phyloP scores from a whole-genome alignment of 2,888 invertebrate species.

The Synanthedon andrenaeformis region DNA sequence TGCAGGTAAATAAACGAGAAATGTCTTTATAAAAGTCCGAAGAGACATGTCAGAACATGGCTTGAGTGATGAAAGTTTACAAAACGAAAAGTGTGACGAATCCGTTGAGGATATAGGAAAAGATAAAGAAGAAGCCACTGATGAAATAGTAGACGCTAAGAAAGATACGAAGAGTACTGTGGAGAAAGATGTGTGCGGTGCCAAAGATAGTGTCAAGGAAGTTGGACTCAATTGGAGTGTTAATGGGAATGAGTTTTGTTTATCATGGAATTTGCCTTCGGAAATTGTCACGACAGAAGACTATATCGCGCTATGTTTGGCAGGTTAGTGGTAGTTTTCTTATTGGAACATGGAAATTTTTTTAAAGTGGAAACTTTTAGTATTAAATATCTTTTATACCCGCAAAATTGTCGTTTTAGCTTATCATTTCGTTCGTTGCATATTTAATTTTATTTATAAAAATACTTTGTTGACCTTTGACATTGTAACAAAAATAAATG shows the following conservation, averaged over 20 bases:
- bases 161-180: conserved; percentile 14
- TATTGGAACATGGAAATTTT: not conserved
- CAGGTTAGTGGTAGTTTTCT: conserved; percentile 48
- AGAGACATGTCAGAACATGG: conserved; percentile 60
- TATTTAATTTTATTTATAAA: too few species aligned
- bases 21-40: not conserved
- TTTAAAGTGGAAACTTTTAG: too few species aligned
- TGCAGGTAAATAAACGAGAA: not conserved
- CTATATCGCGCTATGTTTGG: conserved; percentile 67
- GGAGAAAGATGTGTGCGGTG: conserved; percentile 7
- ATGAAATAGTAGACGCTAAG: conserved; percentile 5
- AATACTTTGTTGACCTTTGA: too few species aligned
- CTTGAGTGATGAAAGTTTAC: conserved; percentile 29
- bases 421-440: too few species aligned
- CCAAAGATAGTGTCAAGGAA: conserved; percentile 3
- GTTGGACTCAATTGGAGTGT: conserved; percentile 43
- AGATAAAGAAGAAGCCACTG: conserved; percentile 14
- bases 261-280: conserved; percentile 61
- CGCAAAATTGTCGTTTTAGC: too few species aligned
- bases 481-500: too few species aligned
- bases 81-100: conserved; percentile 19
- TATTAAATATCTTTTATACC: too few species aligned
- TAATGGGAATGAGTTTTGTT: conserved; percentile 44
- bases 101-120: conserved; percentile 15
- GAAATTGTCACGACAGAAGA: conserved; percentile 44